A percentile compares a stretch with the other conserved stretches of the same genome.
phyloP scores from a whole-genome alignment of 1,140 invertebrate species.

The Lepidotrigona ventralis region DNA sequence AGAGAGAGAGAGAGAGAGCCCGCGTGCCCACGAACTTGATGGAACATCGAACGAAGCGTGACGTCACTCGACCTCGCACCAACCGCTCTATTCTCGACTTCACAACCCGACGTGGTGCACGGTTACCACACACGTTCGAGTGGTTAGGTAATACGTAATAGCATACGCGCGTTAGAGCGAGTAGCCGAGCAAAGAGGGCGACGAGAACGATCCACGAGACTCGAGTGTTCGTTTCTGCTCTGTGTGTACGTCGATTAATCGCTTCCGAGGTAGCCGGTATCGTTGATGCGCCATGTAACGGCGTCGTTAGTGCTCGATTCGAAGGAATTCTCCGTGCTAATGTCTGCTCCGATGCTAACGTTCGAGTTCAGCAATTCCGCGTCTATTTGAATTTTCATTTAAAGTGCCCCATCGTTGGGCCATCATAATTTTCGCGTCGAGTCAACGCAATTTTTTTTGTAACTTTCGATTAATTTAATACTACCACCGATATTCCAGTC shows the following conservation, averaged over 20 bases:
- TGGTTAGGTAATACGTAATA: conserved; percentile 58
- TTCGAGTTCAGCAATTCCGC: background rate
- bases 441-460: no score
- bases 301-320: background rate
- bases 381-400: background rate
- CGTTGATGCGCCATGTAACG: background rate
- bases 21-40: conserved; percentile 61
- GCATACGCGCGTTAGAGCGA: conserved; percentile 12
- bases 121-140: conserved; percentile 8
- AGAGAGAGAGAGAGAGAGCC: no score
- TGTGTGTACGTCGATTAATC: background rate
- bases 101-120: no score
- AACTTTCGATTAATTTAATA: no score
- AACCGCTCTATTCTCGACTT: conserved; percentile 60
- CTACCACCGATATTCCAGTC: no score
- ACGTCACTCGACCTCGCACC: conserved; percentile 63
- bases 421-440: no score
- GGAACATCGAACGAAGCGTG: conserved; percentile 56
- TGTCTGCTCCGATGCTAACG: background rate
- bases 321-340: background rate
- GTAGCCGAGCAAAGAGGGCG: background rate
- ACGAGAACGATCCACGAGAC: conserved; percentile 4
- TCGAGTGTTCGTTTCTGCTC: background rate
- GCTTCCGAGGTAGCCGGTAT: background rate
- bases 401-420: no score